Base-by-base conservation (phyloP, 1,140 invertebrate species). In the Temnothorax nylanderi region DNA sequence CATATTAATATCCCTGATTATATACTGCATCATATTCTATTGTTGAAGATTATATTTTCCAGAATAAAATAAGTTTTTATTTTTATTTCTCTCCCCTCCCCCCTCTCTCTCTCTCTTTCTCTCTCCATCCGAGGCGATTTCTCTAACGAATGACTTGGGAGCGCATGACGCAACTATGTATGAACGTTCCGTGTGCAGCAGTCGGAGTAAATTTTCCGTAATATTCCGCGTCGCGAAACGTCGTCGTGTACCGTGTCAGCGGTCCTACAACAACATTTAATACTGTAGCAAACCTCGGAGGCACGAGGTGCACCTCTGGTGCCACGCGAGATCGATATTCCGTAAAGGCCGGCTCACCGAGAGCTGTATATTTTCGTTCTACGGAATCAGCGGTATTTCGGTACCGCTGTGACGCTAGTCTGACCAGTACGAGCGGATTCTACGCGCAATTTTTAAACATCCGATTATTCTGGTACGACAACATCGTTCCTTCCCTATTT, bases 311-410 rank as follows among this genome's bases (percentile, higher is more conserved):
- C n/a, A n/a, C 37, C 47, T 80, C 49, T n/a, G 44, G 37, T 78
- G 47, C 47, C 54, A 77, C 34, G 84, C 60, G 84, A 87, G 87
- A 89, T 89, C 87, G 76, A 89, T 89, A 89, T 77, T 87, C 56
- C 18, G 88, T 86, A 86, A 89, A 89, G 84, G 56, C 54, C 49
- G 62, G 69, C 62, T 89, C 58, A 44, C 76, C 76, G 21, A 47
- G 54, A 76, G 76, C 56, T 13, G 77, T 76, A 76, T 76, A 89
- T 89, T 89, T 89, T 89, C 76, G 62, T 88, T 89, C 37, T 47
- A 89, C 65, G 32, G 62, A 74, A 89, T 89, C 88, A 87, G 84
- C 71, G 71, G 26, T 89, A 77, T 72, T 89, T 89, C 75, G 69
- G 56, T 54, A 49, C 51, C 41, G 34, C 3, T n/a, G 51, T 47